phyloP scores from a whole-genome alignment of 92 coral and sea anemone species.

The Epizoanthus illoricatus region DNA sequence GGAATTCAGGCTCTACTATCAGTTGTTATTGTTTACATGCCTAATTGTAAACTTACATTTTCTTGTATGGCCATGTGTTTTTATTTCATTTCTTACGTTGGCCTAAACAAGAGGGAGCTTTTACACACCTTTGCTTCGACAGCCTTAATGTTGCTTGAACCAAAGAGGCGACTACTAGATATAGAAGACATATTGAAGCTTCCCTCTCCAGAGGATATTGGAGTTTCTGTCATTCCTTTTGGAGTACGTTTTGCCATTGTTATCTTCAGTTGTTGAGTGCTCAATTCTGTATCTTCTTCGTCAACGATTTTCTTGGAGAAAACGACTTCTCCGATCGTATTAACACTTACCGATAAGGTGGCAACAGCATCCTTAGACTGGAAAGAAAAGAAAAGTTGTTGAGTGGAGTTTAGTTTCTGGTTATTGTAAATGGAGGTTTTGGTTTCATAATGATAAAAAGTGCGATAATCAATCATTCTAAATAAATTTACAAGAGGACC shows the following conservation, averaged over 20 bases:
- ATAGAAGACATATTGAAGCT: neutral
- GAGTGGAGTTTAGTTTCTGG: too few species aligned
- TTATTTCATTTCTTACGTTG: too few species aligned
- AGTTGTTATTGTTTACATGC: too few species aligned
- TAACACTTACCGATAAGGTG: neutral
- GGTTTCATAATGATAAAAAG: too few species aligned
- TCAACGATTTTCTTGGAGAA: constrained; percentile 8
- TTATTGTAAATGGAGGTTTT: too few species aligned
- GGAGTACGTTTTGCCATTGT: neutral
- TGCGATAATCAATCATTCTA: too few species aligned
- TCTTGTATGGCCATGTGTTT: too few species aligned
- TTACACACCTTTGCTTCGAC: constrained; percentile 1
- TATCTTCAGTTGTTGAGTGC: neutral
- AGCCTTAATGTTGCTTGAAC: neutral
- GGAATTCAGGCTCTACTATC: too few species aligned
- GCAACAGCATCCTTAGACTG: neutral
- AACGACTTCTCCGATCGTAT: constrained; percentile 1
- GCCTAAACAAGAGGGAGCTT: too few species aligned
- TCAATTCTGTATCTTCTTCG: constrained; percentile 8
- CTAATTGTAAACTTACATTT: too few species aligned
- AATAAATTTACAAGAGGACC: too few species aligned
- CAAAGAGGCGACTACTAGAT: neutral
- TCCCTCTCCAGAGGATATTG: neutral
- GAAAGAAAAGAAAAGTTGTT: neutral
- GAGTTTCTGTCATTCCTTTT: neutral